Conservation (phyloP, 2,888 invertebrate species). For the Papilio demoleus region DNA sequence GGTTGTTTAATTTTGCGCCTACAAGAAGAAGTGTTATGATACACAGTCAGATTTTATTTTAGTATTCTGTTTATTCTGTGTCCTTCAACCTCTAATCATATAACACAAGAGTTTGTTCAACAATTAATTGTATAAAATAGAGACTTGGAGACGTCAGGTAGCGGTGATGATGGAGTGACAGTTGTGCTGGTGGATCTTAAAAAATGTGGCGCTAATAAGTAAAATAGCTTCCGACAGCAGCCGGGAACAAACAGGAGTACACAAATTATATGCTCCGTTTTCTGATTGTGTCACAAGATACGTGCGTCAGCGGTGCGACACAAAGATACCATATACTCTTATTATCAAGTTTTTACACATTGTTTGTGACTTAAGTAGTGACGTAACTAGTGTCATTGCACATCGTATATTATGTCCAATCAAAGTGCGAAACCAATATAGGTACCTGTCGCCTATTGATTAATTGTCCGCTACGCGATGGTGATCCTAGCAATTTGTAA, state of each 20-base stretch:
- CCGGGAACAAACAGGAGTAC: slow-evolving; percentile 67
- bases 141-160: neutral
- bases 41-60: too few species aligned
- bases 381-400: too few species aligned
- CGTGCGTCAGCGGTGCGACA: slow-evolving; percentile 45
- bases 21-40: too few species aligned
- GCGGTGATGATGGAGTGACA: neutral
- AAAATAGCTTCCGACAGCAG: slow-evolving; percentile 63
- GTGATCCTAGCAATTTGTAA: too few species aligned
- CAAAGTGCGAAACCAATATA: too few species aligned
- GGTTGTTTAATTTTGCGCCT: too few species aligned
- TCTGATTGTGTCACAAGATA: slow-evolving; percentile 35
- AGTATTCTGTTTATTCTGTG: neutral
- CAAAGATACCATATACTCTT: too few species aligned
- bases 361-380: too few species aligned
- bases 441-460: too few species aligned
- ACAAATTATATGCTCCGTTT: slow-evolving; percentile 52
- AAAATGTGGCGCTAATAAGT: slow-evolving; percentile 68
- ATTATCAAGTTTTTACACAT: too few species aligned
- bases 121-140: neutral
- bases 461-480: too few species aligned
- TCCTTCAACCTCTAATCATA: neutral
- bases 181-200: slow-evolving; percentile 45
- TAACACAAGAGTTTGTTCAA: slow-evolving; percentile 4
- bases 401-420: too few species aligned